Conservation (phyloP, 2,888 invertebrate species). For the Amphiduros pacificus region DNA sequence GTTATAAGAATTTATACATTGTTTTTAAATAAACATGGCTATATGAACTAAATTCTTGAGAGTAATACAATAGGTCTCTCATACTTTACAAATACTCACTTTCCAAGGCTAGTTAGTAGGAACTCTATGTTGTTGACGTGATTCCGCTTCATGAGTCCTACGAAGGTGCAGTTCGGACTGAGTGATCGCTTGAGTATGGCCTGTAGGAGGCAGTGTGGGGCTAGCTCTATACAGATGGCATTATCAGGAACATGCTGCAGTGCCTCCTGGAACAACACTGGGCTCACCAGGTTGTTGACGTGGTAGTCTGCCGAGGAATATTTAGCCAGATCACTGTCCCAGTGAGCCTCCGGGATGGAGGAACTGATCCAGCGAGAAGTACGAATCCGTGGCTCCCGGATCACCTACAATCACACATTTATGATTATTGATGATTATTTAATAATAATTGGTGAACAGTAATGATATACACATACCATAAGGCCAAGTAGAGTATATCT, state of each 20-base stretch:
- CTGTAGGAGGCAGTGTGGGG: constrained; percentile 92
- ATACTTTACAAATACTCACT: too few relatives aligned
- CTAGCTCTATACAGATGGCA: constrained; percentile 87
- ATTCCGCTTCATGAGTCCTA: constrained; percentile 83
- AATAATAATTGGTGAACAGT: too few relatives aligned
- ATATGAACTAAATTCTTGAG: too few relatives aligned
- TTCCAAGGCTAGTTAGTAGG: constrained; percentile 80
- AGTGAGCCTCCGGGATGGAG: constrained; percentile 83
- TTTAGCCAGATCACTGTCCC: constrained; percentile 77
- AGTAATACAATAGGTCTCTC: too few relatives aligned
- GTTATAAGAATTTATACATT: not conserved
- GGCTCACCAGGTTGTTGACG: constrained; percentile 91
- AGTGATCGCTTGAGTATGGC: constrained; percentile 88
- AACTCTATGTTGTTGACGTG: constrained; percentile 75
- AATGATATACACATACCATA: too few relatives aligned
- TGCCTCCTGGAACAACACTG: constrained; percentile 90
- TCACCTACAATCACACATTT: constrained; percentile 65
- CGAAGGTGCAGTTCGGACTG: constrained; percentile 72
- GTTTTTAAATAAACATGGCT: too few relatives aligned
- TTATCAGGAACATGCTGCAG: constrained; percentile 81
- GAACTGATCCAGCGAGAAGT: constrained; percentile 87
- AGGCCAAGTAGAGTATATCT: too few relatives aligned
- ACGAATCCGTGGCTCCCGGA: constrained; percentile 78
- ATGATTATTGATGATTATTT: too few relatives aligned
- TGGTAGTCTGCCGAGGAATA: constrained; percentile 91